Conservation (phyloP, 2,113 vertebrate species). For the Boulengeromyrus knoepffleri region DNA sequence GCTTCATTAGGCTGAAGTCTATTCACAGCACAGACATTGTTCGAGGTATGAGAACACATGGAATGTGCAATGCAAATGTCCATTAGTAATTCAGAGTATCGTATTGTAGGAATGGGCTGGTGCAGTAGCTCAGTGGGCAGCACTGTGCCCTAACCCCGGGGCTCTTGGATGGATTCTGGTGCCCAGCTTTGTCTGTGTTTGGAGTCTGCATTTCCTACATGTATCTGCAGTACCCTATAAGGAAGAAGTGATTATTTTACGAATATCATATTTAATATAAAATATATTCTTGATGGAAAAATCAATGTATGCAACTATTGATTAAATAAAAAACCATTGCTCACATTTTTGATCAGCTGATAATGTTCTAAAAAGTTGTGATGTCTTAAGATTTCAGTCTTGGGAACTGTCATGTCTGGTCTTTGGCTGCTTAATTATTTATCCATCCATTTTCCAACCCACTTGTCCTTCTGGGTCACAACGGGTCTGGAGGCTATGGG, state of each 20-base stretch:
- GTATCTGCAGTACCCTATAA: not conserved
- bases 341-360: not conserved
- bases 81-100: not conserved
- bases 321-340: not conserved
- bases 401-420: not conserved
- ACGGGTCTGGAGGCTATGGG: no score
- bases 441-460: no score
- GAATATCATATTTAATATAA: not conserved
- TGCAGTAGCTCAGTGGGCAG: not conserved
- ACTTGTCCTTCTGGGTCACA: no score
- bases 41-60: not conserved
- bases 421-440: not conserved
- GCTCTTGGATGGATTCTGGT: not conserved
- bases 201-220: not conserved
- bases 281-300: not conserved
- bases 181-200: not conserved
- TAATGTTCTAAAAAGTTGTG: not conserved
- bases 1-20: not conserved
- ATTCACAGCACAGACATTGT: not conserved
- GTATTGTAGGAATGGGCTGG: not conserved
- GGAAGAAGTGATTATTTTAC: not conserved
- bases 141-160: not conserved
- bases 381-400: not conserved
- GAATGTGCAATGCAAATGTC: not conserved
- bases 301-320: not conserved